These are phyloP conservation scores for Tipula lateralis DNA, from an alignment of 2,888 invertebrate genomes.

Conservation along the genomic window DNA sequence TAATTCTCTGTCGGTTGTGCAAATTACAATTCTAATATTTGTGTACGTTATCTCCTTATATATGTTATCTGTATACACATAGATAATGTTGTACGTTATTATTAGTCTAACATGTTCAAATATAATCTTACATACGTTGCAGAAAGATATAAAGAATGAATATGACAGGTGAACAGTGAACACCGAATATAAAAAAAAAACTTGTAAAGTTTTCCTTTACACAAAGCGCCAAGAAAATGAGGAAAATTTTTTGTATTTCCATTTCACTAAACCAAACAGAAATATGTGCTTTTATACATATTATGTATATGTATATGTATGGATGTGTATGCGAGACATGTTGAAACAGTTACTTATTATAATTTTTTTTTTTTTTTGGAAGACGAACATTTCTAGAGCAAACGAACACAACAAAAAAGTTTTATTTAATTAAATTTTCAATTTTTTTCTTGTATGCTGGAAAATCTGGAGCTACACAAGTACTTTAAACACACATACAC, in stretches of 20 bases:
- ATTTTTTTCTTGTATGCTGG: background rate
- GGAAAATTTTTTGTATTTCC: background rate
- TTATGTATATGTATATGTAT: background rate
- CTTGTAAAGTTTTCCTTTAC: background rate
- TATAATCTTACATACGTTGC: constrained; percentile 6
- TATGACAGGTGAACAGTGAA: constrained; percentile 4
- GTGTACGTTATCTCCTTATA: background rate
- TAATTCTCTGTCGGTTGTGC: background rate
- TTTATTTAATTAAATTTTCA: background rate
- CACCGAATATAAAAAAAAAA: background rate
- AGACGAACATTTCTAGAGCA: background rate
- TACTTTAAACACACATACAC: background rate
- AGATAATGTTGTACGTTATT: background rate
- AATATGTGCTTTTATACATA: background rate
- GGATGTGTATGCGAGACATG: background rate
- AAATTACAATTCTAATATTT: background rate
- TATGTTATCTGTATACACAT: background rate
- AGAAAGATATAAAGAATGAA: background rate
- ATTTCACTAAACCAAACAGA: constrained; percentile 24
- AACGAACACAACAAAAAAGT: background rate
- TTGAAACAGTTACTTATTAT: background rate
- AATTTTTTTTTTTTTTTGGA: background rate
- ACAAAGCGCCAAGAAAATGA: constrained; percentile 9
- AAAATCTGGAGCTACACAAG: background rate
- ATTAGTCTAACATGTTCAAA: background rate